These are phyloP conservation scores for Acheta domesticus DNA, from an alignment of 2,888 invertebrate species.

Conservation along the genomic window DNA sequence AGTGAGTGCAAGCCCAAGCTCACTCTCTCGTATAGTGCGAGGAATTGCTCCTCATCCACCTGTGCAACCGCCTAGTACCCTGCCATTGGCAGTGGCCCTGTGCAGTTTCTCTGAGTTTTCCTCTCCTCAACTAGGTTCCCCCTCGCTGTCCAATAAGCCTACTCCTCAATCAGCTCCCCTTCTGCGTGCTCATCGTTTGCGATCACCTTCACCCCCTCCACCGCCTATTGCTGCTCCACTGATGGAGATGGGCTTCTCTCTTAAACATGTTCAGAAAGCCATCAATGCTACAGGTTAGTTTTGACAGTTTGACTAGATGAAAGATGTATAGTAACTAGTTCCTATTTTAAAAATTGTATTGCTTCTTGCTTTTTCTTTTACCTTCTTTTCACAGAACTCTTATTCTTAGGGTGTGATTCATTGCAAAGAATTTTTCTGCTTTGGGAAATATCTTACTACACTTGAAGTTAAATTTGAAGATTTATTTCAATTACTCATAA, in stretches of 20 bases:
- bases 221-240: slow-evolving; percentile 55
- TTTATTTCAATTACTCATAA: too few relatives aligned
- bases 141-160: slow-evolving; percentile 26
- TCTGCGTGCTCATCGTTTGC: slow-evolving; percentile 34
- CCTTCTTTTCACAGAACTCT: too few relatives aligned
- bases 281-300: slow-evolving; percentile 53
- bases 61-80: slow-evolving; percentile 42
- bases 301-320: too few relatives aligned
- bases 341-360: background rate
- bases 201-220: slow-evolving; percentile 49
- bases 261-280: slow-evolving; percentile 56
- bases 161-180: slow-evolving; percentile 35
- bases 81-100: slow-evolving; percentile 39
- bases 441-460: too few relatives aligned
- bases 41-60: slow-evolving; percentile 27
- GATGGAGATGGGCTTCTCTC: slow-evolving; percentile 61
- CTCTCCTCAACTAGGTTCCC: slow-evolving; percentile 34
- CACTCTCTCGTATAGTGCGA: slow-evolving; percentile 29
- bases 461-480: too few relatives aligned
- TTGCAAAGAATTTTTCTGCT: too few relatives aligned
- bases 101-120: slow-evolving; percentile 37
- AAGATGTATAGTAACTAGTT: too few relatives aligned
- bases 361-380: background rate
- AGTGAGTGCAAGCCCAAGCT: slow-evolving; percentile 23
- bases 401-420: too few relatives aligned